A percentile compares a stretch with the other conserved stretches of the same genome.
phyloP scores from a whole-genome alignment of 2,113 vertebrate species.

The Syngnathus scovelli region DNA sequence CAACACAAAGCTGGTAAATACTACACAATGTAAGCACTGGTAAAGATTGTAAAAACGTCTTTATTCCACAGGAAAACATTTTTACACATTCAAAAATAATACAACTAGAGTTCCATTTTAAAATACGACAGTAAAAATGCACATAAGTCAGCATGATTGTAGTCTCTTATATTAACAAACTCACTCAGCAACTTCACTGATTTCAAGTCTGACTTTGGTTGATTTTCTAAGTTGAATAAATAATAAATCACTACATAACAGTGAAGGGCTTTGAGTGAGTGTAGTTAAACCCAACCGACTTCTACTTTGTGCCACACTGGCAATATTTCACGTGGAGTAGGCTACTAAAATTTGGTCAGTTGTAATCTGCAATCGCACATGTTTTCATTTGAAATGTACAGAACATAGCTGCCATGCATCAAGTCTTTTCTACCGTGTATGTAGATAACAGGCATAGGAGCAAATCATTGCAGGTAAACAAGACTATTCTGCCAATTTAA shows the following conservation, averaged over 20 bases:
- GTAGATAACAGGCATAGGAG: slow-evolving; percentile 4
- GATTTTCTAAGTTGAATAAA: slow-evolving; percentile 51
- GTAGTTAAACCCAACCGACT: slow-evolving; percentile 6
- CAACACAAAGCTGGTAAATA: not conserved
- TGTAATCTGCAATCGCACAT: slow-evolving; percentile 2
- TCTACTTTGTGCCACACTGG: not conserved
- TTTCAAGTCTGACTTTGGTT: slow-evolving; percentile 38
- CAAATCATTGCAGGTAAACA: slow-evolving; percentile 14
- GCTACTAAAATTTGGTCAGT: slow-evolving; percentile 6
- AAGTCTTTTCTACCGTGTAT: slow-evolving; percentile 12
- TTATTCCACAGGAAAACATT: slow-evolving; percentile 57
- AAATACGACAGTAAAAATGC: slow-evolving; percentile 38
- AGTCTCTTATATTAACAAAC: slow-evolving; percentile 18
- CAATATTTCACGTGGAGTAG: not conserved
- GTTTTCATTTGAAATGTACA: slow-evolving; percentile 15
- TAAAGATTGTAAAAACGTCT: slow-evolving; percentile 27
- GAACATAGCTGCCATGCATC: slow-evolving; percentile 47
- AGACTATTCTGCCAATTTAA: slow-evolving; percentile 10
- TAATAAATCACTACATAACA: slow-evolving; percentile 55
- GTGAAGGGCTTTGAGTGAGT: slow-evolving; percentile 21
- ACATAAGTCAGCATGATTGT: slow-evolving; percentile 50
- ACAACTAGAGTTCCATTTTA: slow-evolving; percentile 34
- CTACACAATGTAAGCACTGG: not conserved
- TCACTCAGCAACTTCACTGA: slow-evolving; percentile 26
- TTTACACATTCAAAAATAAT: slow-evolving; percentile 35